These are phyloP conservation scores for Drosophila pallidifrons DNA, from an alignment of 1,140 invertebrate species.

Conservation along the genomic window DNA sequence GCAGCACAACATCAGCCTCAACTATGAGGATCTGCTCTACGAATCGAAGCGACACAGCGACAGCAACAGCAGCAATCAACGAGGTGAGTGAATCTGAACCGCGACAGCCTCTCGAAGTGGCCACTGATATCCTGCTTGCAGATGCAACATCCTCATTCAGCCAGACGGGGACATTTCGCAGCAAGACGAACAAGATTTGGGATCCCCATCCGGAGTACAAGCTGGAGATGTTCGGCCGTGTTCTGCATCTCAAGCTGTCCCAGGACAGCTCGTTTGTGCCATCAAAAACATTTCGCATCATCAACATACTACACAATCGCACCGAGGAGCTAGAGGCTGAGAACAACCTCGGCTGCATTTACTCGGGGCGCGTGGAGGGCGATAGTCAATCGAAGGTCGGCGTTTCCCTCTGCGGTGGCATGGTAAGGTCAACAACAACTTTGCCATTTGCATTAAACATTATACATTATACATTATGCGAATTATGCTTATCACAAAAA, in stretches of 20 bases:
- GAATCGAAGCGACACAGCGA: constrained; percentile 77
- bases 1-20: constrained; percentile 74
- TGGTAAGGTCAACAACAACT: constrained; percentile 85
- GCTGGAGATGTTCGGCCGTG: constrained; percentile 88
- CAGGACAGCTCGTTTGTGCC: constrained; percentile 87
- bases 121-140: constrained; percentile 20
- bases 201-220: constrained; percentile 90
- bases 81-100: constrained; percentile 48
- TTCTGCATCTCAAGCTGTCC: constrained; percentile 83
- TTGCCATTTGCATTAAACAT: constrained; percentile 27
- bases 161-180: constrained; percentile 88
- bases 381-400: constrained; percentile 88
- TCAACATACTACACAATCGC: constrained; percentile 86
- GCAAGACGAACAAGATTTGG: constrained; percentile 88
- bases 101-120: not conserved
- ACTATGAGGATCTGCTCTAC: constrained; percentile 79
- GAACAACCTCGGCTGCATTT: constrained; percentile 88
- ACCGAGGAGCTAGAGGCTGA: constrained; percentile 83
- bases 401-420: constrained; percentile 91
- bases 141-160: constrained; percentile 74
- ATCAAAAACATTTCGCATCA: constrained; percentile 86
- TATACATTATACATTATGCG: constrained; percentile 44
- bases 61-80: constrained; percentile 63
- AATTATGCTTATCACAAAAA: constrained; percentile 74
- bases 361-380: constrained; percentile 89